Base-by-base conservation (phyloP, 2,113 vertebrate species). In the Alexandromys fortis region DNA sequence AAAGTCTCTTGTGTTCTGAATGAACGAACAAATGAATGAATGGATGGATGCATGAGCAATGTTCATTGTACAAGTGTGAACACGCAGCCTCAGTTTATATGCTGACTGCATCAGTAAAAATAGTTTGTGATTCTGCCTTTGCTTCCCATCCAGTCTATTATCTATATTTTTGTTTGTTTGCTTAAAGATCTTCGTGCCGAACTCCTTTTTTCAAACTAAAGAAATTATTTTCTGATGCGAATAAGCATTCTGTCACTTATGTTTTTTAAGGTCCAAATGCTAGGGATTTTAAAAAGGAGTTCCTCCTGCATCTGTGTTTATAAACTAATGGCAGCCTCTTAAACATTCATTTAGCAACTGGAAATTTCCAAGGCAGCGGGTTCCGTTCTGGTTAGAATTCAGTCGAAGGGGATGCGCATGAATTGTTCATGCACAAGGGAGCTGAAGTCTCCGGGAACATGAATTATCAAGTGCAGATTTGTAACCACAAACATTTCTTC, bases 261-360 rank as follows among this genome's bases (percentile, higher is more conserved):
- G 89, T 52, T 87, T 83, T 90, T 82, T 94, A 92, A 86, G 38
- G 35, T 67, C 81, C 58, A 76, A 95, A 96, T 52, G 21, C 92
- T 73, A 47, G 45, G 45, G 7, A 0, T 70, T 94, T 92, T 89
- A 65, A 86, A 95, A 95, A 91, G 38, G 61, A 92, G 86, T 82
- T 78, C 96, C 63, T 89, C 73, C 76, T n/a, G 24, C 30, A 49
- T 91, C 77, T 94, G 7, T 89, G 68, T 91, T 96, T 95, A 95
- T 97, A 94, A 83, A 78, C 77, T 65, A 96, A 89, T 88, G 73
- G 93, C 92, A 94, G 83, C 47, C 63, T 92, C 89, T 92, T 92
- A 96, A 92, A 93, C 94, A 91, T 77, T 88, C 92, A 91, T 83
- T 94, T 91, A 92, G 90, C 77, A 82, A 61, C 52, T 45, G 96